Percentiles rank a stretch among this genome's conserved stretches.
Conservation (phyloP, 1,140 invertebrate genomes). For the Lerema accius region DNA sequence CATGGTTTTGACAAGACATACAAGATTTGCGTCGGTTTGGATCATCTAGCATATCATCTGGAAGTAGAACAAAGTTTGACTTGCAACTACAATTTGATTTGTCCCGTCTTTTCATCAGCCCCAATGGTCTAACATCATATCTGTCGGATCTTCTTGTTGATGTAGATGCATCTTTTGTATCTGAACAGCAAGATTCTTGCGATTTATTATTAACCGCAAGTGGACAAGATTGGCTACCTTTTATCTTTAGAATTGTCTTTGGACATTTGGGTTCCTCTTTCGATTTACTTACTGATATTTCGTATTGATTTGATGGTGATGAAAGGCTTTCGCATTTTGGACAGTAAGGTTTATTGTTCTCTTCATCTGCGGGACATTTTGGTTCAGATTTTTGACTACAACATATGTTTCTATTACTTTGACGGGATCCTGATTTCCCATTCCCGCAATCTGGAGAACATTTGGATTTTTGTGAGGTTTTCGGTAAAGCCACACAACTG, state of each 20-base stretch:
- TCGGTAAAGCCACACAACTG: not conserved
- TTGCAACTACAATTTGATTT: slow-evolving; percentile 34
- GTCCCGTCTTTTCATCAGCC: slow-evolving; percentile 26
- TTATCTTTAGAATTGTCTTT: not conserved
- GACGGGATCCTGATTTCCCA: not conserved
- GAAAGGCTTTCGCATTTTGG: not conserved
- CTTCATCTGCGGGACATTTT: not conserved
- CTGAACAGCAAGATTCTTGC: not conserved
- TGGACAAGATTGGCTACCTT: not conserved
- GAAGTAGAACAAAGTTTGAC: slow-evolving; percentile 40
- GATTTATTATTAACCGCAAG: not conserved
- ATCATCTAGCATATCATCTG: not conserved
- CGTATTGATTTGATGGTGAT: not conserved
- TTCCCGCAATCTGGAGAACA: slow-evolving; percentile 12
- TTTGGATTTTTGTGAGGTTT: not conserved
- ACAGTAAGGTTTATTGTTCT: slow-evolving; percentile 1
- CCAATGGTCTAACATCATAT: slow-evolving; percentile 47
- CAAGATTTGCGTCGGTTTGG: slow-evolving; percentile 15
- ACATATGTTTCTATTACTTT: slow-evolving; percentile 1
- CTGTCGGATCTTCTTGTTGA: slow-evolving; percentile 41
- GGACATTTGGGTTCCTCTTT: not conserved
- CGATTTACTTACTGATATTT: too few species aligned
- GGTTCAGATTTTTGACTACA: not conserved
- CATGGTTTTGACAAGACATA: too few species aligned
- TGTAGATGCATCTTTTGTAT: slow-evolving; percentile 38